Evolutionary conservation across 2,113 vertebrate genomes (phyloP).

Genomic region (Acanthisitta chloris): DNA sequence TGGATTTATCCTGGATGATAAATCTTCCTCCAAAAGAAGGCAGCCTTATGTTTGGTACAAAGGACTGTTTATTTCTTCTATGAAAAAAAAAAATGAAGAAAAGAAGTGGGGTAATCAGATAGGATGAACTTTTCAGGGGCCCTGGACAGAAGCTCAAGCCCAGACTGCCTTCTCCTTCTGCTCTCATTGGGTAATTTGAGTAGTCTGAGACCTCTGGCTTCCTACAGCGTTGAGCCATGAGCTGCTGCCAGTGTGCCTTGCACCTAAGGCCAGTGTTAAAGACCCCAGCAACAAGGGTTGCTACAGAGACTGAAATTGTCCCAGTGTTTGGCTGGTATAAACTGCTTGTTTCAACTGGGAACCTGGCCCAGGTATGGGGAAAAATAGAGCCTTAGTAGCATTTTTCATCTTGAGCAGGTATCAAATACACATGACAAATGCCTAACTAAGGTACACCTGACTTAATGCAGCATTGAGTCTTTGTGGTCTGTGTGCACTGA

Average conservation of each 20-base stretch:
- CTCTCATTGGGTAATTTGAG: neutral
- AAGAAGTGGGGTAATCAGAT: slow-evolving; percentile 15
- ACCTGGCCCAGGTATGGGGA: neutral
- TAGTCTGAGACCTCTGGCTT: neutral
- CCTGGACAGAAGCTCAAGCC: slow-evolving; percentile 10
- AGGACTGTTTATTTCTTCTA: slow-evolving; percentile 52
- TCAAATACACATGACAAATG: neutral
- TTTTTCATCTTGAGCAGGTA: neutral
- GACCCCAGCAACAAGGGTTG: neutral
- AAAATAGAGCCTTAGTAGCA: neutral
- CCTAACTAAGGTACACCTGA: neutral
- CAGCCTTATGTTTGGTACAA: slow-evolving; percentile 43
- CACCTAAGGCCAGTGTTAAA: neutral
- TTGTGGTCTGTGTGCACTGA: neutral
- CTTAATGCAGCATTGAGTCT: neutral
- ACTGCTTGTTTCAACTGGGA: neutral
- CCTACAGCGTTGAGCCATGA: neutral
- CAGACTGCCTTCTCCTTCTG: neutral
- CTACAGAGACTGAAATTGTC: neutral
- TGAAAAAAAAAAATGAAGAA: neutral
- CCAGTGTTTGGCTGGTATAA: neutral
- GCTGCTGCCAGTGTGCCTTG: neutral
- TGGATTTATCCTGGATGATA: slow-evolving; percentile 37
- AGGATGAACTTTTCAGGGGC: slow-evolving; percentile 53
- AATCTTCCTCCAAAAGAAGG: slow-evolving; percentile 40